Evolutionary conservation across 2,797 vertebrate species (phyloP).

Genomic region (Cheirogaleus major): DNA sequence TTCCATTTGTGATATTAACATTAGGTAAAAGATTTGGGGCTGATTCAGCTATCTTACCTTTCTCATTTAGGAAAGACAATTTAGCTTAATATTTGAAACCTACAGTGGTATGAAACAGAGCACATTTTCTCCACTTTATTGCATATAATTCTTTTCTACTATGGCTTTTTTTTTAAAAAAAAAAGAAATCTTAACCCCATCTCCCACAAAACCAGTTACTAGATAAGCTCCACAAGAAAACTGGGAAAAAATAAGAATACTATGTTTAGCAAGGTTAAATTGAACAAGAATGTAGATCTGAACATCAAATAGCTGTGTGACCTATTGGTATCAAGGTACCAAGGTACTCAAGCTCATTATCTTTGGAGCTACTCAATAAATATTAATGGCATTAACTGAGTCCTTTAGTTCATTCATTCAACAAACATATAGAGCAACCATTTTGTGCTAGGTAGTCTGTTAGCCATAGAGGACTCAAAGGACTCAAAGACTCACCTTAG

Average conservation of each 20-base stretch:
- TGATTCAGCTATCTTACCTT: constrained; percentile 69
- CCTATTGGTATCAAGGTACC: background rate
- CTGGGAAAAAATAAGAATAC: background rate
- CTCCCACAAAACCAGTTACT: constrained; percentile 29
- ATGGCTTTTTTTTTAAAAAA: background rate
- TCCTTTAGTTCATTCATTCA: constrained; percentile 36
- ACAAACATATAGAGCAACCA: constrained; percentile 9
- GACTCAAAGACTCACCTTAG: background rate
- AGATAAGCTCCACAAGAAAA: constrained; percentile 18
- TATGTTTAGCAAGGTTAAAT: constrained; percentile 26
- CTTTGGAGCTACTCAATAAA: constrained; percentile 42
- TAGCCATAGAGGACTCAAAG: background rate
- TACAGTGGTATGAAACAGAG: constrained; percentile 6
- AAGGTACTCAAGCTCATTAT: constrained; percentile 32
- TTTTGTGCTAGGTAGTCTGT: background rate
- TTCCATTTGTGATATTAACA: constrained; percentile 72
- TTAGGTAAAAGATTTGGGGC: constrained; percentile 69
- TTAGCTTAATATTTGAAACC: constrained; percentile 56
- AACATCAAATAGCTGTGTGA: constrained; percentile 44
- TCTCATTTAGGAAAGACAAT: constrained; percentile 63
- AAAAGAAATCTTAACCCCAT: background rate
- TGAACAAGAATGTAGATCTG: background rate
- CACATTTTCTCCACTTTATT: constrained; percentile 50
- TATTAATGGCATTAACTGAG: constrained; percentile 35
- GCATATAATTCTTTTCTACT: constrained; percentile 38